phyloP scores from a whole-genome alignment of 2,888 invertebrate genomes.

The Tridacna crocea region DNA sequence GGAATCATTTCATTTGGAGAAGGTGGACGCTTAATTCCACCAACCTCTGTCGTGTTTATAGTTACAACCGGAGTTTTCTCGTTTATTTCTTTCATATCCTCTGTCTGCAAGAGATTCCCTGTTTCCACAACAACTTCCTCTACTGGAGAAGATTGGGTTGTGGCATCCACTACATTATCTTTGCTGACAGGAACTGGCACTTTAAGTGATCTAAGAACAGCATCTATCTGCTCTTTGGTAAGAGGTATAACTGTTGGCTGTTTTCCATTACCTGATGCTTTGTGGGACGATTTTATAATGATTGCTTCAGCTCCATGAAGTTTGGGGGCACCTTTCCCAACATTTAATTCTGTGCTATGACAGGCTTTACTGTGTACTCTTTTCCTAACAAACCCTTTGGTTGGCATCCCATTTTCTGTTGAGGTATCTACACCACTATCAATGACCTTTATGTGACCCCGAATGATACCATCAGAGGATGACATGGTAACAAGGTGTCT shows the following conservation, averaged over 20 bases:
- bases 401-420: slow-evolving; percentile 43
- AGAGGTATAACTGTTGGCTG: slow-evolving; percentile 71
- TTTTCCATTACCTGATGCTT: slow-evolving; percentile 47
- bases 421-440: background rate
- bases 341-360: background rate
- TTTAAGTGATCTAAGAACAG: slow-evolving; percentile 74
- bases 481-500: background rate
- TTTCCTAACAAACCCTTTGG: slow-evolving; percentile 55
- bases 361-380: slow-evolving; percentile 31
- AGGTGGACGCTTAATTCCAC: slow-evolving; percentile 50
- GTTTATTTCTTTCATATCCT: slow-evolving; percentile 55
- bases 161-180: slow-evolving; percentile 54
- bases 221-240: slow-evolving; percentile 75
- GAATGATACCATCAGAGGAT: background rate
- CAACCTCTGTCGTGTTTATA: slow-evolving; percentile 39
- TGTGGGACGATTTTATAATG: slow-evolving; percentile 57
- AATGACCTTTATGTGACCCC: slow-evolving; percentile 10
- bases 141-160: slow-evolving; percentile 47
- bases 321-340: slow-evolving; percentile 1
- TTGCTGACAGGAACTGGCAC: slow-evolving; percentile 69
- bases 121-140: slow-evolving; percentile 34
- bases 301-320: slow-evolving; percentile 54
- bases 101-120: slow-evolving; percentile 14
- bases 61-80: slow-evolving; percentile 62
- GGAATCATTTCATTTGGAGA: slow-evolving; percentile 38